Evolutionary conservation across 2,797 vertebrate species (phyloP), one percentile per base, ranked within the genome.

Genomic region (Sebastes itinus): DNA sequence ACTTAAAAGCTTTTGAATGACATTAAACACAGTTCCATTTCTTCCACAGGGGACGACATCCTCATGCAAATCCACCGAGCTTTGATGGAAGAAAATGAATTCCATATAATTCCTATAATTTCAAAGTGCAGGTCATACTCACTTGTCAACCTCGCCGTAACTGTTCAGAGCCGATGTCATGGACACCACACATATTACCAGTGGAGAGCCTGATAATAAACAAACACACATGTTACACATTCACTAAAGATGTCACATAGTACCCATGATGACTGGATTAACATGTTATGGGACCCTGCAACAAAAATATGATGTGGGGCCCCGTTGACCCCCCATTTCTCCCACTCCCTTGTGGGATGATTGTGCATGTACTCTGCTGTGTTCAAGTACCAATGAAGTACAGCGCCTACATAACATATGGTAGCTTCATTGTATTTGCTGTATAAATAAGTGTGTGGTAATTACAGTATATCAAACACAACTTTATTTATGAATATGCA

Each of bases 121-220:
- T 20, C 20, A 22, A 54, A 23, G 32, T n/a, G 22, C 49, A 46
- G 32, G 42, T 81, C 63, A 7, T 71, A 97, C 97, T 96, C 92
- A 99, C 98, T 98, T 99, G 84, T 92, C 95, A 20, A 85, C 92
- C 72, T 96, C 95, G 28, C 98, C 98, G 0, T 99, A 99, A 88
- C 97, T 97, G 89, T 95, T 84, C 65, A 96, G 87, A 25, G 98
- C 96, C 0, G 95, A 96, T 0, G 95, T 94, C 49, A 97, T 79
- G 32, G 98, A 98, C 69, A 98, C 93, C 12, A 96, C 81, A 33
- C 97, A 99, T 72, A 99, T 97, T 73, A 98, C 82, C 62, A 99
- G 75, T 0, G 98, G 97, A 77, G 95, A 96, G 13, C 98, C 98
- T 99, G 91, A 46, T 6, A 6, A 77, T 22, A 67, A 42, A 68